Evolutionary conservation across 2,888 invertebrate species (phyloP), one percentile per base, ranked within the genome.

Genomic region (Nowickia ferox): DNA sequence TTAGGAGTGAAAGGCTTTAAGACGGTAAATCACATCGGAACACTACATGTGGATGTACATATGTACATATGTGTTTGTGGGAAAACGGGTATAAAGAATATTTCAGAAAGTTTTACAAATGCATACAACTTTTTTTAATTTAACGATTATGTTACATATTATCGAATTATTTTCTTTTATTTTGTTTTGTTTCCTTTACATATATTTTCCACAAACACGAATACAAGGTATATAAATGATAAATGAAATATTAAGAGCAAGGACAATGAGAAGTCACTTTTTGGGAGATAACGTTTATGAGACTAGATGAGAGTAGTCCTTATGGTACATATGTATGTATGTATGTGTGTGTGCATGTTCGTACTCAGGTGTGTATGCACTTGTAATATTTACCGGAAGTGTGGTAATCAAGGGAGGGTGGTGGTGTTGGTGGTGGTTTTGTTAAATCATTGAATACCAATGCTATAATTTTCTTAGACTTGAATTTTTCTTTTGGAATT

Each of bases 221-320:
- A 4, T 30, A 30, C 30, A 0, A 59, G 66, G 61, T 40, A n/a
- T 44, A 48, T 46, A 77, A 68, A 84, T 55, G 72, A 69, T 68
- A 85, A 81, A 77, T 85, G 68, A 11, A 72, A 63, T 80, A 85
- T 78, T 85, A 74, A 82, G 85, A 85, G 82, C 85, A 85, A 85
- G 85, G 85, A 78, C 85, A 85, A 82, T 78, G 74, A 81, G 17
- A 72, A 53, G 72, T 78, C 65, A 40, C 51, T 15, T 38, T 66
- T 69, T 77, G 74, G 78, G 84, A 85, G 77, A 71, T 71, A 68
- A 72, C 17, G 17, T 66, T 30, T n/a, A 38, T 65, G 72, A 78
- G 66, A 30, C 30, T 30, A 30, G 6, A 61, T 76, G 77, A 68
- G 71, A 80, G 59, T 59, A 63, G 44, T 22, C 11, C 53, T 66